Evolutionary conservation across 2,797 vertebrate genomes (phyloP).

Genomic region (Amniataba percoides): DNA sequence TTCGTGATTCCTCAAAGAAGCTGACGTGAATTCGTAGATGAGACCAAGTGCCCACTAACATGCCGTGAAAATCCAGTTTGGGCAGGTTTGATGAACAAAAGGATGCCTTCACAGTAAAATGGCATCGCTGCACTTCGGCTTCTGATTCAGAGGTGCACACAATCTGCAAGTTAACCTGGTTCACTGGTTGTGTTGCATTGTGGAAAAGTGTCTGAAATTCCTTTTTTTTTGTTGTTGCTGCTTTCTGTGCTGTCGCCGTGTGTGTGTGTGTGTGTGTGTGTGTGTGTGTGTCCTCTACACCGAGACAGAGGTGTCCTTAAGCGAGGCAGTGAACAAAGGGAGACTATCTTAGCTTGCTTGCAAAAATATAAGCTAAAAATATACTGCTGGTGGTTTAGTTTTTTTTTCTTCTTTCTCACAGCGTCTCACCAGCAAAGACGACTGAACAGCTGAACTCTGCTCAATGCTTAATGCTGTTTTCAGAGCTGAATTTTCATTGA

Average conservation of each 20-base stretch:
- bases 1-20: not conserved
- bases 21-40: not conserved
- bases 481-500: conserved; percentile 24
- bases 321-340: conserved; percentile 27
- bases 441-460: conserved; percentile 29
- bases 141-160: not conserved
- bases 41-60: not conserved
- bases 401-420: conserved; percentile 5
- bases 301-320: conserved; percentile 29
- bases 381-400: not conserved
- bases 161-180: not conserved
- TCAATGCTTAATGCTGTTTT: conserved; percentile 25
- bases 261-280: conserved; percentile 1
- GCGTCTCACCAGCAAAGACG: conserved; percentile 4
- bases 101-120: not conserved
- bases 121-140: not conserved
- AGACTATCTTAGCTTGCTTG: conserved; percentile 19
- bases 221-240: not conserved
- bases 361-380: conserved; percentile 38
- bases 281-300: conserved; percentile 7
- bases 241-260: not conserved
- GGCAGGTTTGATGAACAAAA: conserved; percentile 1
- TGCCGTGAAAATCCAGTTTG: not conserved
- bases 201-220: not conserved
- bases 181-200: not conserved